Evolutionary conservation across 2,113 vertebrate genomes (phyloP).

Genomic region (Zingel zingel): DNA sequence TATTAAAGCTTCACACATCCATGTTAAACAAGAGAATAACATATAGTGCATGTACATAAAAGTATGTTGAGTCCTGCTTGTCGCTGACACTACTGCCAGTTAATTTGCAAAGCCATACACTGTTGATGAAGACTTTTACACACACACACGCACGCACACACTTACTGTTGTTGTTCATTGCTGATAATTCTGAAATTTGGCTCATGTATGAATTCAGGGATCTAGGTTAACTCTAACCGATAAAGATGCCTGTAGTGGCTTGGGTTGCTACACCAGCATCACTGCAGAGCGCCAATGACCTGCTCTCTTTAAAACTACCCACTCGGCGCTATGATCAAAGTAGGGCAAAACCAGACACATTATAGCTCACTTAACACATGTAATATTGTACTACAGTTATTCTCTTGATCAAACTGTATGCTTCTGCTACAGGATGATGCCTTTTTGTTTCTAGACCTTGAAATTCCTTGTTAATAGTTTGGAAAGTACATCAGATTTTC

Average conservation of each 20-base stretch:
- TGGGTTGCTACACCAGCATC: not conserved
- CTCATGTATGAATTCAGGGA: constrained; percentile 7
- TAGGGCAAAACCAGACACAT: constrained; percentile 20
- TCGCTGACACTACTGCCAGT: not conserved
- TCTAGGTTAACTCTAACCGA: constrained; percentile 4
- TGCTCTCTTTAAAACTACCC: constrained; percentile 8
- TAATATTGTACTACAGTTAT: not conserved
- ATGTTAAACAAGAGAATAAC: constrained; percentile 34
- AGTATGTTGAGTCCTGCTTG: constrained; percentile 17
- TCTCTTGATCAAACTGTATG: not conserved
- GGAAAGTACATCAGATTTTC: not conserved
- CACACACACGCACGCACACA: too few relatives aligned
- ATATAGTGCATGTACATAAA: constrained; percentile 3
- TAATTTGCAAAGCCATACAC: not conserved
- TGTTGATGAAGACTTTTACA: not conserved
- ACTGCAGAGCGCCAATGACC: constrained; percentile 1
- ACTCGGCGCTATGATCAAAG: constrained; percentile 10
- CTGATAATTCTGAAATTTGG: not conserved
- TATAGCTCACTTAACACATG: not conserved
- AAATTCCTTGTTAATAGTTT: not conserved
- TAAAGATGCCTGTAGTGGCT: constrained; percentile 7
- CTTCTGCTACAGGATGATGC: not conserved
- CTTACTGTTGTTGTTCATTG: not conserved
- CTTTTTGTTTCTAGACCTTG: not conserved
- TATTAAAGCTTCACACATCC: constrained; percentile 41